phyloP scores from a whole-genome alignment of 2,888 invertebrate species.

The Empis livida region DNA sequence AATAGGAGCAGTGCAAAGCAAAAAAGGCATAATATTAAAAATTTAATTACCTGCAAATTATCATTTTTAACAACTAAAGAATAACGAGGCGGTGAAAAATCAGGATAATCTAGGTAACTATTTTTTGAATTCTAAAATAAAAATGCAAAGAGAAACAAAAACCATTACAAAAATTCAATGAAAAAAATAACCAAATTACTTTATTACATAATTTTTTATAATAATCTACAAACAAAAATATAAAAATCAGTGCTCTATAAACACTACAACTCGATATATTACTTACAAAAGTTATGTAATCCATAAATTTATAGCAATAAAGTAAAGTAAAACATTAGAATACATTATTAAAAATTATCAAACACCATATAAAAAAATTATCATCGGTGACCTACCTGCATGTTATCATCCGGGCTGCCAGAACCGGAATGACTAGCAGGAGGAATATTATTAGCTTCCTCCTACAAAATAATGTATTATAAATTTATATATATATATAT shows the following conservation, averaged over 20 bases:
- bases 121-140: constrained; percentile 19
- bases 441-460: constrained; percentile 44
- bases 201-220: too few relatives aligned
- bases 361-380: too few relatives aligned
- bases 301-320: too few relatives aligned
- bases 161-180: too few relatives aligned
- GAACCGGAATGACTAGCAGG: constrained; percentile 55
- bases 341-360: too few relatives aligned
- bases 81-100: constrained; percentile 35
- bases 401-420: constrained; percentile 57
- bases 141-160: constrained; percentile 13
- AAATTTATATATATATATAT: too few relatives aligned
- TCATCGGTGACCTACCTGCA: constrained; percentile 45
- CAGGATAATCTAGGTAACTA: constrained; percentile 16
- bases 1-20: constrained; percentile 5
- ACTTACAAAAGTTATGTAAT: too few relatives aligned
- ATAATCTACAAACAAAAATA: too few relatives aligned
- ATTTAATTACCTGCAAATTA: constrained; percentile 31
- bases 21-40: constrained; percentile 9
- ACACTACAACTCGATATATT: too few relatives aligned
- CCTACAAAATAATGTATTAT: constrained; percentile 36
- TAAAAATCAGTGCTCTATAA: too few relatives aligned
- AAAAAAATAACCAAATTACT: too few relatives aligned
- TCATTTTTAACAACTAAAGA: constrained; percentile 30
- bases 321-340: too few relatives aligned